phyloP scores from a whole-genome alignment of 2,113 vertebrate genomes.

The Dissostichus mawsoni region DNA sequence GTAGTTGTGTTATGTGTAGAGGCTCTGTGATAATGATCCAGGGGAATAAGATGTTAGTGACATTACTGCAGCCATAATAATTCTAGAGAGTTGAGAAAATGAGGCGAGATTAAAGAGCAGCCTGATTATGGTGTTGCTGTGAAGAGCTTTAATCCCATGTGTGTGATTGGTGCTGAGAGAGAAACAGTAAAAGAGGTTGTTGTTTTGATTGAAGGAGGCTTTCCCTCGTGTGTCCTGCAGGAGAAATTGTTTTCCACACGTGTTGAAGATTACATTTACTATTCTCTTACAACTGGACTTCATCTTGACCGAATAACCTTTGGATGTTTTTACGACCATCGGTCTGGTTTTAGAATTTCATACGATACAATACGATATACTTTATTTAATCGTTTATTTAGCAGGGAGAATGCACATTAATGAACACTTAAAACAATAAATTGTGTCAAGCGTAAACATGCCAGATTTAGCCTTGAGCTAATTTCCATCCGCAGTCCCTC shows the following conservation, averaged over 20 bases:
- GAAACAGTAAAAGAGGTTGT: background rate
- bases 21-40: background rate
- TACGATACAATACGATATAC: too few species aligned
- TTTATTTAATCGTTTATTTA: too few species aligned
- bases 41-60: background rate
- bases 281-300: background rate
- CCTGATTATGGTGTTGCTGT: conserved; percentile 49
- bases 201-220: conserved; percentile 2
- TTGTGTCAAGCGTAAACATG: too few species aligned
- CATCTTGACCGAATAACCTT: background rate
- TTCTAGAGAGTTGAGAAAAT: conserved; percentile 52
- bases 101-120: conserved; percentile 58
- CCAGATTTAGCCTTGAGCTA: too few species aligned
- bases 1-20: background rate
- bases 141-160: conserved; percentile 60
- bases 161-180: conserved; percentile 31
- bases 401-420: too few species aligned
- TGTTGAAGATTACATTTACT: background rate
- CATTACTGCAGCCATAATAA: conserved; percentile 40
- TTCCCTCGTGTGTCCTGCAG: background rate
- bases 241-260: background rate
- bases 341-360: too few species aligned
- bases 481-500: too few species aligned
- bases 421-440: too few species aligned
- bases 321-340: too few species aligned